Evolutionary conservation across 1,140 invertebrate species (phyloP), one percentile per base, ranked within the genome.

Genomic region (Drosophila sturtevanti): DNA sequence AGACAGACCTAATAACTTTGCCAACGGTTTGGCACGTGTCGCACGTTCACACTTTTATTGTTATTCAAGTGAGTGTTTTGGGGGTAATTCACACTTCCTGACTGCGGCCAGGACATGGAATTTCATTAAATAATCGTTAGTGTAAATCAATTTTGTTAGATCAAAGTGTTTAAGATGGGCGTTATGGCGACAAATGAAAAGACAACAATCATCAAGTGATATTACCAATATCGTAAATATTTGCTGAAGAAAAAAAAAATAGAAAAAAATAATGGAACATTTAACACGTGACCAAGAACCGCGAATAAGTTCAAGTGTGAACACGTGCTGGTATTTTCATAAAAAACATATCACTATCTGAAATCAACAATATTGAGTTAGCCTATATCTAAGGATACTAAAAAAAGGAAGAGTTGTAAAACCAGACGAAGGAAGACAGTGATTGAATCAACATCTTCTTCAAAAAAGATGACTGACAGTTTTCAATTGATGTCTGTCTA

Each of bases 121-220:
- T 87, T 87, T 87, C 84, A 87, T 87, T 87, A 87, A 87, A 87
- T 77, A 87, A 89, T 84, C 84, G 84, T 87, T 87, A 87, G 84
- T 87, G 84, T 87, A 87, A 89, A 89, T 89, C 84, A 87, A 89
- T 86, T 86, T 86, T 79, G 82, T 71, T 79, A 77, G 84, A 87
- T 87, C 84, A 87, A 87, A 87, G 82, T 68, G 22, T 37, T 56
- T 16, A 6, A 18, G 7, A 65, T 76, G 81, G 77, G 73, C 79
- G 84, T 77, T 79, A 89, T 82, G 82, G 72, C 84, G 84, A 87
- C 84, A 82, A 87, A 87, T 87, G 72, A 79, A 89, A 87, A 77
- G 84, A 89, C 82, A 87, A 87, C 82, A 85, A 55, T 41, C 63
- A 37, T 70, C 2, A 54, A 44, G 56, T 60, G 76, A 82, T 79